Evolutionary conservation across 1,140 invertebrate genomes (phyloP).

Genomic region (Drosophila sproati): DNA sequence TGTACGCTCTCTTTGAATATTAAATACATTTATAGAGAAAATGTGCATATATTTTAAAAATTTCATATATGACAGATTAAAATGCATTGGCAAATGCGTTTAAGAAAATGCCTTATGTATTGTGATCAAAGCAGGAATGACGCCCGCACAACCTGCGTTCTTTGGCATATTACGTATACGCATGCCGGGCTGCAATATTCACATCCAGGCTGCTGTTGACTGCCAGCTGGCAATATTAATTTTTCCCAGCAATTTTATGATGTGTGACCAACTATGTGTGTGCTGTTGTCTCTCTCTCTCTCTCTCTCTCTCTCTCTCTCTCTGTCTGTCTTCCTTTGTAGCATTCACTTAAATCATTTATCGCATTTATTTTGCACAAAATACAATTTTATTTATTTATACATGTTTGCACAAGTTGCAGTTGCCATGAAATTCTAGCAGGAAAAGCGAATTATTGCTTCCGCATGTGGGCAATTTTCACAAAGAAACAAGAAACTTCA

Average conservation of each 20-base stretch:
- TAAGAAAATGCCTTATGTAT: slow-evolving; percentile 57
- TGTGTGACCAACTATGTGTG: slow-evolving; percentile 54
- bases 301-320: not conserved
- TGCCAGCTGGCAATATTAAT: slow-evolving; percentile 67
- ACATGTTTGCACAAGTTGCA: slow-evolving; percentile 39
- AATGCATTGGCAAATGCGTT: slow-evolving; percentile 45
- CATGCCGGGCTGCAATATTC: slow-evolving; percentile 18
- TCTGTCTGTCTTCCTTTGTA: slow-evolving; percentile 2
- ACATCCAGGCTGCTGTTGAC: slow-evolving; percentile 18
- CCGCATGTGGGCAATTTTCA: slow-evolving; percentile 51
- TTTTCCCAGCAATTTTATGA: slow-evolving; percentile 61
- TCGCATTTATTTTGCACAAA: slow-evolving; percentile 56
- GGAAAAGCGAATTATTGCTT: slow-evolving; percentile 74
- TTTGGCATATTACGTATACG: slow-evolving; percentile 65
- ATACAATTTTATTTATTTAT: slow-evolving; percentile 55
- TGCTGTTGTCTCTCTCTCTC: not conserved
- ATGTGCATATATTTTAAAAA: not conserved
- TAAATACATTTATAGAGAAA: not conserved
- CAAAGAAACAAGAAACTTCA: slow-evolving; percentile 20
- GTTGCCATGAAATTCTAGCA: slow-evolving; percentile 53
- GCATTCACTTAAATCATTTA: slow-evolving; percentile 31
- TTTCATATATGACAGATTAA: slow-evolving; percentile 23
- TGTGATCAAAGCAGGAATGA: slow-evolving; percentile 12
- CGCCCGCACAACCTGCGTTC: slow-evolving; percentile 34
- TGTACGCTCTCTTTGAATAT: not conserved